phyloP scores from a whole-genome alignment of 2,888 invertebrate species.

The Petrophora chlorosata region DNA sequence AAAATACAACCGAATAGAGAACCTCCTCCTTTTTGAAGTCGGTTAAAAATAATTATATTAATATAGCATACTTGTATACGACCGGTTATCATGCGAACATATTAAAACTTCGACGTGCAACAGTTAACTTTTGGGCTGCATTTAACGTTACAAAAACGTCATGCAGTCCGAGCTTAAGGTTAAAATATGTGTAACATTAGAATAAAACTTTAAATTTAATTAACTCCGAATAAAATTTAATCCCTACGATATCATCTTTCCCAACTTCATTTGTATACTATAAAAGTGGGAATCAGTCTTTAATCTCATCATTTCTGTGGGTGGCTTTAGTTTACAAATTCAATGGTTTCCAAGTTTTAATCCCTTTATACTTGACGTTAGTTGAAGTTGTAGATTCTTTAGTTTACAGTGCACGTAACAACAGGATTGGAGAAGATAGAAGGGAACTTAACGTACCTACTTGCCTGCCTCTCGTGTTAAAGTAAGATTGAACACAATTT shows the following conservation, averaged over 20 bases:
- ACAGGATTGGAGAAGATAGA: slow-evolving; percentile 7
- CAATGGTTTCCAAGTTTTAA: slow-evolving; percentile 45
- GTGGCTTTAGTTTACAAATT: slow-evolving; percentile 42
- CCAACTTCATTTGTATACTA: slow-evolving; percentile 26
- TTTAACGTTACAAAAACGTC: too few species aligned
- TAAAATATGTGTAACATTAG: too few species aligned
- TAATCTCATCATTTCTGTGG: slow-evolving; percentile 26
- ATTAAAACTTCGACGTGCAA: too few species aligned
- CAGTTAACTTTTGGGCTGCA: too few species aligned
- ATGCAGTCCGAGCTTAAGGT: too few species aligned
- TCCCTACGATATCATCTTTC: slow-evolving; percentile 27
- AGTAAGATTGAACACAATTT: too few species aligned
- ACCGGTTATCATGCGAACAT: too few species aligned
- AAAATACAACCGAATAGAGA: too few species aligned
- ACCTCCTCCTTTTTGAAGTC: too few species aligned
- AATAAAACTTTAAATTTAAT: slow-evolving; percentile 7
- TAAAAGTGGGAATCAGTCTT: slow-evolving; percentile 12
- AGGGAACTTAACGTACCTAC: neutral
- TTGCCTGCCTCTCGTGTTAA: neutral
- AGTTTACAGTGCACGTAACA: neutral
- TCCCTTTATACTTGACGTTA: slow-evolving; percentile 50
- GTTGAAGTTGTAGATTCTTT: slow-evolving; percentile 29
- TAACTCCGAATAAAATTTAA: slow-evolving; percentile 24
- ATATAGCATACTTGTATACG: too few species aligned
- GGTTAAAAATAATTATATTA: too few species aligned